Conservation (phyloP, 2,113 vertebrate species). For the Entosphenus tridentatus region DNA sequence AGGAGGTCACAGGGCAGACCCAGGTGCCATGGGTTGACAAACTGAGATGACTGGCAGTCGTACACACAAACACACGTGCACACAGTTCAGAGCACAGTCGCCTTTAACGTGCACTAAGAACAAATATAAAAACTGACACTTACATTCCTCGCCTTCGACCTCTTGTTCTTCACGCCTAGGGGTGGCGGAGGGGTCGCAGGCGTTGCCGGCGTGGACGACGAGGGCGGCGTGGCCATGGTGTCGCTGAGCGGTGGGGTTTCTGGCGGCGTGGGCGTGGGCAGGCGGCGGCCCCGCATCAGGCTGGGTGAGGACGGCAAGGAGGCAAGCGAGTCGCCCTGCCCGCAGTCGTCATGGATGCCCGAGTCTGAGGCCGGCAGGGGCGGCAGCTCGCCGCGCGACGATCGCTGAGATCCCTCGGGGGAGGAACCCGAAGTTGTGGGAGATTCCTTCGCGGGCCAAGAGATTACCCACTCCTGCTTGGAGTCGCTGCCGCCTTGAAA, state of each 20-base stretch:
- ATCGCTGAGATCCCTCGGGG: neutral
- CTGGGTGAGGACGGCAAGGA: conserved; percentile 1
- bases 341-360: neutral
- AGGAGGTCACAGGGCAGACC: too few species aligned
- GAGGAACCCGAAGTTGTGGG: neutral
- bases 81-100: too few species aligned
- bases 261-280: neutral
- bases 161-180: too few species aligned
- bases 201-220: neutral
- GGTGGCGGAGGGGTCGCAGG: too few species aligned
- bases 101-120: too few species aligned
- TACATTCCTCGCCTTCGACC: too few species aligned
- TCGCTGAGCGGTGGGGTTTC: neutral
- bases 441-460: neutral
- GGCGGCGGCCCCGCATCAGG: neutral
- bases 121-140: too few species aligned
- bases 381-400: neutral
- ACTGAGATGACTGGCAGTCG: too few species aligned
- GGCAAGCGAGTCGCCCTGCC: neutral
- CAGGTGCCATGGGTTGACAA: too few species aligned
- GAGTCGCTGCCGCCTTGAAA: neutral
- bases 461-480: conserved; percentile 1
- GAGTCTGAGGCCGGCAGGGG: neutral
- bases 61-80: too few species aligned
- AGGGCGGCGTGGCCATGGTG: neutral